Evolutionary conservation across 1,140 invertebrate species (phyloP), one percentile per base, ranked within the genome.

Genomic region (Neodiprion pinetum): DNA sequence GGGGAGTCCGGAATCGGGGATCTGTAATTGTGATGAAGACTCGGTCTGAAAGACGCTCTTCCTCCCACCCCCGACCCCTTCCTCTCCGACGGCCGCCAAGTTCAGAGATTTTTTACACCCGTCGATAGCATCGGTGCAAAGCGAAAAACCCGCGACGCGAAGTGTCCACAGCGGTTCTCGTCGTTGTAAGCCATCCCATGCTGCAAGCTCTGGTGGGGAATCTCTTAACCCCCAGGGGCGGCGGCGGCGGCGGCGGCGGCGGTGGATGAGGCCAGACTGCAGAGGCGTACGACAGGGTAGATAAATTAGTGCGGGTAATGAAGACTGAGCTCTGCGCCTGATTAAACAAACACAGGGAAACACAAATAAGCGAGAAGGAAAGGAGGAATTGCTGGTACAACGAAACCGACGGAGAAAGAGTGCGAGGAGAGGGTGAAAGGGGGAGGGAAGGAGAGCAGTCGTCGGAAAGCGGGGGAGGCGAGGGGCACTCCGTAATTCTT

Each of bases 271-370:
- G 76, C 69, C 73, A 79, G 79, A 80, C 77, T 74, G 76, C 75
- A 75, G 79, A 74, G 11, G n/a, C 53, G 53, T 17, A 17, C 80
- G 83, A 85, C 83, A 83, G 81, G 83, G 77, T 77, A 83, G 84
- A 85, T 85, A 86, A 86, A 85, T 84, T 84, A 86, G 82, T 78
- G 77, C 75, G 74, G 77, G 81, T 86, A 86, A 86, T 85, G 85
- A 86, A 85, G 83, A 86, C 84, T 82, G 82, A 86, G 84, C 79
- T 81, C 79, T 78, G 80, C 76, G 83, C 84, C 84, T 86, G 85
- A 85, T 86, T 86, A 86, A 86, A 86, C 84, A 86, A 85, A 86
- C 83, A 86, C 85, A 85, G 76, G 67, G 81, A 82, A 82, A 81
- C 78, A 80, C 78, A 77, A 83, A 83, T 82, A 80, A 84, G 77